A percentile compares a stretch with the other conserved stretches of the same genome.
Evolutionary conservation across 2,888 invertebrate genomes (phyloP).

Genomic region (Eurytoma californica): DNA sequence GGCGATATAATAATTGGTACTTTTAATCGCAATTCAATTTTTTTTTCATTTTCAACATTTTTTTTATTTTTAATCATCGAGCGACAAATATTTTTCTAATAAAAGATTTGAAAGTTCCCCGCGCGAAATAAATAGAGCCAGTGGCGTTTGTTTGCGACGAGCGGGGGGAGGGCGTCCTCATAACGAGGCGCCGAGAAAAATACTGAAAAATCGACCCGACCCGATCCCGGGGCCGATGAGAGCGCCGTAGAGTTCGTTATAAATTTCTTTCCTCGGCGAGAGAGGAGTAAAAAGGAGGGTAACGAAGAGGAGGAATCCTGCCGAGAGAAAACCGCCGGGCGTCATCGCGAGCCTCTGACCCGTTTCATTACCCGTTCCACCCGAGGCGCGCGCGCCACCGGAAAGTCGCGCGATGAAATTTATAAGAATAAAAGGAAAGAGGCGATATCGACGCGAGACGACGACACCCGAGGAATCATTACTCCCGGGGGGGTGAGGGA

Average conservation of each 20-base stretch:
- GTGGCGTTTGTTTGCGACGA: constrained; percentile 33
- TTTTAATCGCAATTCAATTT: too few species aligned
- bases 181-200: constrained; percentile 2
- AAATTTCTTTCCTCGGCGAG: constrained; percentile 33
- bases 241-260: constrained; percentile 40
- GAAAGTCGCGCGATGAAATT: constrained; percentile 4
- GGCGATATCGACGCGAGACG: too few species aligned
- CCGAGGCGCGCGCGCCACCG: background rate
- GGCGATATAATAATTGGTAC: too few species aligned
- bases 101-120: constrained; percentile 14
- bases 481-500: background rate
- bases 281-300: constrained; percentile 9
- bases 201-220: constrained; percentile 37
- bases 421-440: background rate
- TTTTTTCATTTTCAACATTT: too few species aligned
- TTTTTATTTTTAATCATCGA: background rate
- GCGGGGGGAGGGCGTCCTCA: constrained; percentile 8
- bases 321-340: constrained; percentile 16
- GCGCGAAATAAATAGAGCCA: background rate
- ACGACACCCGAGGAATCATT: constrained; percentile 11
- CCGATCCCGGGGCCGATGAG: background rate
- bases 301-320: constrained; percentile 28
- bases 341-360: constrained; percentile 50
- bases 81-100: background rate
- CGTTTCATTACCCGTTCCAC: constrained; percentile 46